phyloP scores from a whole-genome alignment of 30 jellyfish, hydroid and myxozoan species.

The Aurelia aurita region DNA sequence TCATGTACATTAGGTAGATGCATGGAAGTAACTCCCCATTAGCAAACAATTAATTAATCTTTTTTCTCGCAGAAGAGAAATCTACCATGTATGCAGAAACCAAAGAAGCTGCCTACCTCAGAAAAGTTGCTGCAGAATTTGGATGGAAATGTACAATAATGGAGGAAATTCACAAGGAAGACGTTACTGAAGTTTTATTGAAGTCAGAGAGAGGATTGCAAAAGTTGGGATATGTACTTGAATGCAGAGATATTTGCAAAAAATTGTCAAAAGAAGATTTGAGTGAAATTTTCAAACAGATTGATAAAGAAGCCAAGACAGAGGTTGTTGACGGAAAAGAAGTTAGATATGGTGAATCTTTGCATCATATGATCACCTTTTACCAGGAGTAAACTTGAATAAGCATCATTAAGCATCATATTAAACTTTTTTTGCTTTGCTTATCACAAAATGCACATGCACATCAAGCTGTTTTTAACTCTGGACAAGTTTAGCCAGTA shows the following conservation, averaged over 20 bases:
- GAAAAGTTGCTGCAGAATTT: slow-evolving; percentile 3
- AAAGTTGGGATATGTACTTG: slow-evolving; percentile 38
- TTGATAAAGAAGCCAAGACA: neutral
- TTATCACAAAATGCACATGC: too few species aligned
- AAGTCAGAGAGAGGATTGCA: slow-evolving; percentile 41
- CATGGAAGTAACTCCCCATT: too few species aligned
- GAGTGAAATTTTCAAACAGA: slow-evolving; percentile 3
- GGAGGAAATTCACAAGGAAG: slow-evolving; percentile 13
- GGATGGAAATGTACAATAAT: slow-evolving; percentile 44
- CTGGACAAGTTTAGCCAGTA: too few species aligned
- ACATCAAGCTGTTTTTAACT: too few species aligned
- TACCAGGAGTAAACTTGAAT: neutral
- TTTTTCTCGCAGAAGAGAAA: too few species aligned
- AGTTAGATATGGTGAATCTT: slow-evolving; percentile 26
- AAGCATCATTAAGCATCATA: too few species aligned
- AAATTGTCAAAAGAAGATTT: slow-evolving; percentile 30
- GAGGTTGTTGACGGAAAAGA: slow-evolving; percentile 25
- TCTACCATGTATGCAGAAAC: too few species aligned
- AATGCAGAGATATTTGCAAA: slow-evolving; percentile 9
- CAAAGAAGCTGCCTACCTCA: too few species aligned
- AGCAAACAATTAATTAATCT: too few species aligned
- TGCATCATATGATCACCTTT: slow-evolving; percentile 16
- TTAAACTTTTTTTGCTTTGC: too few species aligned
- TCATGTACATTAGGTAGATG: too few species aligned
- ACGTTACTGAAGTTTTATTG: slow-evolving; percentile 29